These are phyloP conservation scores for Odontomachus brunneus DNA, from an alignment of 1,140 invertebrate genomes.

Conservation along the genomic window DNA sequence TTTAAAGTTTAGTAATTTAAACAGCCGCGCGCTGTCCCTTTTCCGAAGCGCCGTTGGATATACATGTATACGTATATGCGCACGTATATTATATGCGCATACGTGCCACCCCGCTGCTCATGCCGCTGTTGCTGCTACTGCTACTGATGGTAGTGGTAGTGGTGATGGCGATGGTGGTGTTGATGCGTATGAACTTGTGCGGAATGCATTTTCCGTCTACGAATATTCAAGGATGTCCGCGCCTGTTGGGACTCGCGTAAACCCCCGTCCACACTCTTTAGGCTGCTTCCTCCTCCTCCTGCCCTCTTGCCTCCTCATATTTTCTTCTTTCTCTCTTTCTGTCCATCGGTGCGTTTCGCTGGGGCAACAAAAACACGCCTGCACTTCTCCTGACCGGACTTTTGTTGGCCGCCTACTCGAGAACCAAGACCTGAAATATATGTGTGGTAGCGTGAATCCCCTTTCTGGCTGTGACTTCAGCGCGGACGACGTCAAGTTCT, in stretches of 20 bases:
- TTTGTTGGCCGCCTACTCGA: not conserved
- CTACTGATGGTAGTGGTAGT: no score
- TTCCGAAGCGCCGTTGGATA: conserved; percentile 66
- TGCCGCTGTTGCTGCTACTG: no score
- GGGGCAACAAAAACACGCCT: conserved; percentile 15
- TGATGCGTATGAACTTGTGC: conserved; percentile 5
- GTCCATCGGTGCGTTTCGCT: not conserved
- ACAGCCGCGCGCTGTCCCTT: conserved; percentile 75
- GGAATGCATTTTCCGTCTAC: conserved; percentile 34
- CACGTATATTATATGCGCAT: conserved; percentile 51
- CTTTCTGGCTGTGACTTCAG: not conserved
- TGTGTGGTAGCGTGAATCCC: not conserved
- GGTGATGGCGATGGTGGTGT: not conserved
- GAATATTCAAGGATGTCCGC: conserved; percentile 66
- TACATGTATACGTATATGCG: not conserved
- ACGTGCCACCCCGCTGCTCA: not conserved
- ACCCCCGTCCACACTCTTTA: not conserved
- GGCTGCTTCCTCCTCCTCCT: conserved; percentile 32
- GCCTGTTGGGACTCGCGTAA: conserved; percentile 54
- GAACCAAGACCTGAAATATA: not conserved
- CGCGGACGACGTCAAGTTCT: not conserved
- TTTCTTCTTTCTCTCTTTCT: not conserved
- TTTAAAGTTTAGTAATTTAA: conserved; percentile 82
- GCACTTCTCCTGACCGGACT: not conserved
- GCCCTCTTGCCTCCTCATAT: not conserved